These are phyloP conservation scores for Callyntrura sp. DNA, from an alignment of 2,888 invertebrate genomes.

Conservation along the genomic window DNA sequence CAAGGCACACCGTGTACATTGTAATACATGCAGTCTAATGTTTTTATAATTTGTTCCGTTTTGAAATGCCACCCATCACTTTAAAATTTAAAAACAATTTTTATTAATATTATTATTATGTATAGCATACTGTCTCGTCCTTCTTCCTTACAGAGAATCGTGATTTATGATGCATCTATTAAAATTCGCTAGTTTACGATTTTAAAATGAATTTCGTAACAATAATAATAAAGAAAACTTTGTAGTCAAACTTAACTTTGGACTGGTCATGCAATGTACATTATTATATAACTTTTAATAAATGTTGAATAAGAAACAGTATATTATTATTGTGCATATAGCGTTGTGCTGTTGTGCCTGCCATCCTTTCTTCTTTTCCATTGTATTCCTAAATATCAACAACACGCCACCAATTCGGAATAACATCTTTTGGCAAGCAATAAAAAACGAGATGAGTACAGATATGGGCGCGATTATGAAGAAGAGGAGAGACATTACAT, in stretches of 20 bases:
- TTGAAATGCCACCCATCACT: too few species aligned
- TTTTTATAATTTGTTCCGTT: background rate
- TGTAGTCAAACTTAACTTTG: constrained; percentile 16
- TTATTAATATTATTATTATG: too few species aligned
- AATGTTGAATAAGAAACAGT: too few species aligned
- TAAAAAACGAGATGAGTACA: constrained; percentile 68
- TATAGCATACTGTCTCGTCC: too few species aligned
- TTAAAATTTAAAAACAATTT: too few species aligned
- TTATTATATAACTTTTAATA: background rate
- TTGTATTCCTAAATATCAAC: constrained; percentile 7
- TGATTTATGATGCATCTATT: background rate
- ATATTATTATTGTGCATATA: too few species aligned
- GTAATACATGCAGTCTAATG: too few species aligned
- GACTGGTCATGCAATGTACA: constrained; percentile 5
- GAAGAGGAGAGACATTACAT: constrained; percentile 48
- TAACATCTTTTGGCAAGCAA: constrained; percentile 62
- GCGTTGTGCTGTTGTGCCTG: too few species aligned
- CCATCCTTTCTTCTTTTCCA: constrained; percentile 28
- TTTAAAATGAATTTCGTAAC: constrained; percentile 31
- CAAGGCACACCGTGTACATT: too few species aligned
- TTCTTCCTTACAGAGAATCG: too few species aligned
- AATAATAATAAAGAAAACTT: constrained; percentile 12
- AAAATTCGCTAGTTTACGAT: background rate
- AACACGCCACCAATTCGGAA: constrained; percentile 2
- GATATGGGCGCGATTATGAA: constrained; percentile 64